A percentile compares a stretch with the other conserved stretches of the same genome.
These are phyloP conservation scores for Thripadectes ignobilis DNA, from an alignment of 2,797 vertebrate species.

Conservation along the genomic window DNA sequence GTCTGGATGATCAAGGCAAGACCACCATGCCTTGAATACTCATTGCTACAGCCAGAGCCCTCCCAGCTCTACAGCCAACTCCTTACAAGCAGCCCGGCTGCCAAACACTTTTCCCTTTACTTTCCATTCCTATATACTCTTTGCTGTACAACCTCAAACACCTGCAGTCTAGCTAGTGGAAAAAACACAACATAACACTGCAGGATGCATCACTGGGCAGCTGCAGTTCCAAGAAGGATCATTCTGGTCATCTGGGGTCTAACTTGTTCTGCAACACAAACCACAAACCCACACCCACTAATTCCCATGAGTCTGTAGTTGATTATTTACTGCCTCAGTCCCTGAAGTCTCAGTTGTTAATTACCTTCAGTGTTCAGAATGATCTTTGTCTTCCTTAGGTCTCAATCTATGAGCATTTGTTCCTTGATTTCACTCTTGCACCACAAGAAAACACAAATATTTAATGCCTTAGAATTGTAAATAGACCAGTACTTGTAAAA, in stretches of 20 bases:
- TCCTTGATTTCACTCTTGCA: background rate
- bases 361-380: background rate
- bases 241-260: constrained; percentile 32
- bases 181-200: constrained; percentile 8
- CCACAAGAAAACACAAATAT: background rate
- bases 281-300: constrained; percentile 8
- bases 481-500: background rate
- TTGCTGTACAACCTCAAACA: background rate
- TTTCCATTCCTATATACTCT: background rate
- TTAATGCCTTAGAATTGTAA: background rate
- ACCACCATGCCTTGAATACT: background rate
- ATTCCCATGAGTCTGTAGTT: background rate
- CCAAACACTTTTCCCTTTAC: background rate
- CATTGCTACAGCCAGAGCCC: background rate
- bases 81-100: background rate
- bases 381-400: background rate
- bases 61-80: background rate
- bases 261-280: background rate
- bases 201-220: background rate
- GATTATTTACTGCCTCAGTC: background rate
- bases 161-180: background rate
- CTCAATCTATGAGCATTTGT: background rate
- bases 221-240: background rate
- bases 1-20: background rate
- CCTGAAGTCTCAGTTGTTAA: background rate